Conservation (phyloP, 2,113 vertebrate species). For the Patagioenas fasciata region DNA sequence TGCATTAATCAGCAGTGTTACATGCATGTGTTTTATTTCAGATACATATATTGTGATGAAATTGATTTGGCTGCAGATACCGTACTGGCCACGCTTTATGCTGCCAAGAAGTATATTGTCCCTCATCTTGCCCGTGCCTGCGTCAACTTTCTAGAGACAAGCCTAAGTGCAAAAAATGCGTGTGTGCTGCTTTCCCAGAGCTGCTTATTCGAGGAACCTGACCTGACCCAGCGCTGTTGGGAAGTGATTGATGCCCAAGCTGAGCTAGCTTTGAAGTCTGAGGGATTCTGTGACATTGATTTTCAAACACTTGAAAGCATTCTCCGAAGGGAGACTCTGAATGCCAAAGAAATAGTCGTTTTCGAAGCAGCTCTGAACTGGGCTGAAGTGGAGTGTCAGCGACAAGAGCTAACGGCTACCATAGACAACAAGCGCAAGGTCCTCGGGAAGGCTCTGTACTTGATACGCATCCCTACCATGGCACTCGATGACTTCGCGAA, state of each 20-base stretch:
- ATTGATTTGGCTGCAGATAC: slow-evolving; percentile 96
- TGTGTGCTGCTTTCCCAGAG: slow-evolving; percentile 96
- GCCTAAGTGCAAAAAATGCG: slow-evolving; percentile 94
- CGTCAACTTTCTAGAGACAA: slow-evolving; percentile 97
- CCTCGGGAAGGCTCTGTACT: slow-evolving; percentile 90
- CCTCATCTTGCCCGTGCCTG: slow-evolving; percentile 96
- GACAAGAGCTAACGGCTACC: slow-evolving; percentile 84
- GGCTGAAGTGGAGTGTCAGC: slow-evolving; percentile 95
- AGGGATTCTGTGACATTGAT: slow-evolving; percentile 98
- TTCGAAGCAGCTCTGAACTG: slow-evolving; percentile 94
- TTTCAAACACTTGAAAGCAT: slow-evolving; percentile 96
- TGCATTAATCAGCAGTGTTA: background rate
- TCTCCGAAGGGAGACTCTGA: slow-evolving; percentile 93
- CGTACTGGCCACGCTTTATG: slow-evolving; percentile 93
- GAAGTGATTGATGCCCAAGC: slow-evolving; percentile 98
- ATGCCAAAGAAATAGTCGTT: slow-evolving; percentile 96
- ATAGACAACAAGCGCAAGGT: slow-evolving; percentile 97
- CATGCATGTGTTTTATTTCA: slow-evolving; percentile 68
- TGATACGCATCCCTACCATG: slow-evolving; percentile 96
- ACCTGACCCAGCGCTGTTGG: slow-evolving; percentile 98
- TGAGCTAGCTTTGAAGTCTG: slow-evolving; percentile 92
- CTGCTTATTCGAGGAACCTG: slow-evolving; percentile 96
- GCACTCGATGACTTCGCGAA: slow-evolving; percentile 96
- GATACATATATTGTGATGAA: slow-evolving; percentile 98
- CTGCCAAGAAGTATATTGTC: slow-evolving; percentile 98